Evolutionary conservation across 2,113 vertebrate genomes (phyloP), one percentile per base, ranked within the genome.

Genomic region (Myanophis thanlyinensis): DNA sequence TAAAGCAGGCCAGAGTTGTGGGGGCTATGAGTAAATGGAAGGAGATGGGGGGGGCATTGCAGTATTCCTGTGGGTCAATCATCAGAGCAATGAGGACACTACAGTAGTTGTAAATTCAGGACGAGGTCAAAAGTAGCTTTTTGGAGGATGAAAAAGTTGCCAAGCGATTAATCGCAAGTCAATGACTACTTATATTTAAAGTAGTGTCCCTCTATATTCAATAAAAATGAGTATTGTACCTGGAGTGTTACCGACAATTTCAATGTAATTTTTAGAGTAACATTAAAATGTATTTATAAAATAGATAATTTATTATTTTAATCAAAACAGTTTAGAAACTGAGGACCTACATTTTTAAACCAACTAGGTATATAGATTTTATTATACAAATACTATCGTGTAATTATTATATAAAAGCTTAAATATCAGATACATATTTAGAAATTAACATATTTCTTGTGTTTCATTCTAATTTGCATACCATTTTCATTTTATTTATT

Each of bases 241-340:
- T 18, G n/a, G 5, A 35, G 13, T 35, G n/a, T 73, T 73, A 73
- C 5, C 18, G 62, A 35, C 11, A 53, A 20, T 54, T 22, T 53
- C 35, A 6, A 49, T 49, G 62, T 35, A 54, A 52, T 88, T 53
- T 52, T n/a, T 80, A 44, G 23, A 80, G 18, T 3, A 84, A 54
- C 49, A 89, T 46, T 53, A 91, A 53, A 59, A 92, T 48, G 27
- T 49, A 30, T 73, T 35, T 18, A 53, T 22, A 8, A 35, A 53
- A 91, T 54, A 40, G 91, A 30, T 20, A 67, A 27, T 12, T 46
- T 67, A 87, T 25, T 73, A 93, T 90, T 94, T 92, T 93, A 96
- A 88, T 44, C 67, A 84, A 87, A 93, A 94, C 46, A 85, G 5
- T 53, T 49, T 4, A 85, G 23, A 47, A 35, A 87, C 89, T 92